Conservation (phyloP, 2,888 invertebrate species). For the Rhabditophanes sp. region DNA sequence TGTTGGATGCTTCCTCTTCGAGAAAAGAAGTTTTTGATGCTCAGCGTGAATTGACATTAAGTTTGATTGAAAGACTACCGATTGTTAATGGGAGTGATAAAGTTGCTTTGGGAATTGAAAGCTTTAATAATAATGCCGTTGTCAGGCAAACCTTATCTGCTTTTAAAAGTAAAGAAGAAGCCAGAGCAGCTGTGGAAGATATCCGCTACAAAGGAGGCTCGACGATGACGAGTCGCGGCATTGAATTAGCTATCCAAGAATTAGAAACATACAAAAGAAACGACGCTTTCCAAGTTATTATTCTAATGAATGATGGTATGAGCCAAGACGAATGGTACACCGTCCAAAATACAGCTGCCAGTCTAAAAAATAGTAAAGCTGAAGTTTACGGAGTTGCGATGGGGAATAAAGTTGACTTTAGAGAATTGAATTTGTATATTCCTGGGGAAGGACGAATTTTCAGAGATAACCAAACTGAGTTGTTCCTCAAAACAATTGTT, state of each 20-base stretch:
- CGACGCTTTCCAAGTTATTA: slow-evolving; percentile 28
- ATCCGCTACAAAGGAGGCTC: slow-evolving; percentile 30
- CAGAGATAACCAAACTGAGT: slow-evolving; percentile 21
- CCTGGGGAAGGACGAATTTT: slow-evolving; percentile 18
- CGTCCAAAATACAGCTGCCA: slow-evolving; percentile 15
- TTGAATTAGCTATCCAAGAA: slow-evolving; percentile 25
- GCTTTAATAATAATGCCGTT: slow-evolving; percentile 21
- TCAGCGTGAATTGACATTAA: slow-evolving; percentile 29
- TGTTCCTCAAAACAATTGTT: no score
- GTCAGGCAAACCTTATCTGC: slow-evolving; percentile 16
- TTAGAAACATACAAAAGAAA: slow-evolving; percentile 14
- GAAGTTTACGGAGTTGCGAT: slow-evolving; percentile 30
- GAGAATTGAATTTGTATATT: slow-evolving; percentile 22
- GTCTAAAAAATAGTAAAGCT: slow-evolving; percentile 18
- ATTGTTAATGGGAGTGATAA: slow-evolving; percentile 15
- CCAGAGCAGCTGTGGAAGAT: slow-evolving; percentile 21
- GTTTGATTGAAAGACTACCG: slow-evolving; percentile 28
- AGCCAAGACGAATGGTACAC: slow-evolving; percentile 28
- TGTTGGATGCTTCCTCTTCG: slow-evolving; percentile 30
- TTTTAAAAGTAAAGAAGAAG: slow-evolving; percentile 13
- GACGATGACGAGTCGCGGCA: slow-evolving; percentile 29
- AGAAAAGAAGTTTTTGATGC: slow-evolving; percentile 31
- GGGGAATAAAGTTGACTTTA: slow-evolving; percentile 23
- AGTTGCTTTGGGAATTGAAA: slow-evolving; percentile 25
- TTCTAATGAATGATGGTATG: slow-evolving; percentile 34